A percentile compares a stretch with the other conserved stretches of the same genome.
phyloP scores from a whole-genome alignment of 1,140 invertebrate genomes.

The Scylla paramamosain region DNA sequence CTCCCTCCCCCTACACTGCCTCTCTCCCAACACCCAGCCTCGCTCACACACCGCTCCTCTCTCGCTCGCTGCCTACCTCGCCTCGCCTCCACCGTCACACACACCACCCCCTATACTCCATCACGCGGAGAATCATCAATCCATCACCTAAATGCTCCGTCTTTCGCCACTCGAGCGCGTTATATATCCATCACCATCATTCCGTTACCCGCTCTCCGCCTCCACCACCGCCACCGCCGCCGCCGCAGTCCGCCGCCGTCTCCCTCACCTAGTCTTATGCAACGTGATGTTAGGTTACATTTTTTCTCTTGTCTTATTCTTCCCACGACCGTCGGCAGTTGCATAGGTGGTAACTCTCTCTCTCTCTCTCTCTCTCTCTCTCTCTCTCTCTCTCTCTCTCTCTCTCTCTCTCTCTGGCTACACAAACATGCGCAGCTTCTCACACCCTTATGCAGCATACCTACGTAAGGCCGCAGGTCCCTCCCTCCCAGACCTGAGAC shows the following conservation, averaged over 20 bases:
- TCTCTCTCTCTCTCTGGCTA: no score
- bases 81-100: neutral
- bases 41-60: neutral
- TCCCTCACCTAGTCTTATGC: neutral
- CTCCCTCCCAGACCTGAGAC: no score
- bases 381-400: slow-evolving; percentile 10
- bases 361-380: no score
- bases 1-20: neutral
- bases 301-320: neutral
- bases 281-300: neutral
- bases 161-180: neutral
- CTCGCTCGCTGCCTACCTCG: no score
- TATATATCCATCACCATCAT: neutral
- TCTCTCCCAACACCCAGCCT: neutral
- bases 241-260: neutral
- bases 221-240: no score
- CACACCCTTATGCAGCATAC: no score
- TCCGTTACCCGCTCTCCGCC: neutral
- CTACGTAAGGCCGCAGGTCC: no score
- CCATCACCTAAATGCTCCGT: neutral
- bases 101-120: neutral
- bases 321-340: neutral
- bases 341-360: neutral
- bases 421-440: no score
- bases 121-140: neutral